These are phyloP conservation scores for Odontomyia ornata DNA, from an alignment of 2,888 invertebrate species.

Conservation along the genomic window DNA sequence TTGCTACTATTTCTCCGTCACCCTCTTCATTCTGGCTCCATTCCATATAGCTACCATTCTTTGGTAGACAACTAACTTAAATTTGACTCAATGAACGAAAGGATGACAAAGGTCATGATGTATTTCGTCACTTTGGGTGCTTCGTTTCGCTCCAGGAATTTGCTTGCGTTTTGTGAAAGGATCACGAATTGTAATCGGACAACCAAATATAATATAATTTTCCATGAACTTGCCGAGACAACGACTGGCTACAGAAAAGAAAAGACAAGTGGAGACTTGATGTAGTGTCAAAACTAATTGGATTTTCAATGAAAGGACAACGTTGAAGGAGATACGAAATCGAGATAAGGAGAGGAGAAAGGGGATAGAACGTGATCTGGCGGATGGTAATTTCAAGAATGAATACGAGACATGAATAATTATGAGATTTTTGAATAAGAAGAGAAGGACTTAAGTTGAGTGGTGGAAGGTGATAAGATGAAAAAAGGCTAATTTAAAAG, in stretches of 20 bases:
- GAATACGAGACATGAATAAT: not conserved
- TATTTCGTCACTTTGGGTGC: constrained; percentile 32
- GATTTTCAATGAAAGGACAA: constrained; percentile 28
- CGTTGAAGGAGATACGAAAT: not conserved
- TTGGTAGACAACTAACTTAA: not conserved
- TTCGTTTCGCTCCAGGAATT: not conserved
- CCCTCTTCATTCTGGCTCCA: not conserved
- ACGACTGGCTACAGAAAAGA: not conserved
- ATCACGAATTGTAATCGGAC: constrained; percentile 30
- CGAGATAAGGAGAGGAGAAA: not conserved
- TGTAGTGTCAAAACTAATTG: constrained; percentile 15
- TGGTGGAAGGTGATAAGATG: too few relatives aligned
- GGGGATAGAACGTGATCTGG: not conserved
- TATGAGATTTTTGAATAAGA: not conserved
- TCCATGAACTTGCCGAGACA: not conserved
- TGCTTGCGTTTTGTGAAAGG: not conserved
- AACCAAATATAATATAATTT: not conserved
- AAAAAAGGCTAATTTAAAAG: too few relatives aligned
- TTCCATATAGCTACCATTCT: not conserved
- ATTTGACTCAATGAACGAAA: constrained; percentile 22
- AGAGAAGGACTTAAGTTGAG: too few relatives aligned
- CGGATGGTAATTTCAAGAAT: not conserved
- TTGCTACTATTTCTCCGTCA: not conserved
- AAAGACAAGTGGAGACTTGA: not conserved
- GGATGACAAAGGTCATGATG: constrained; percentile 42